phyloP scores from a whole-genome alignment of 2,113 vertebrate species.

The Chrysemys picta region DNA sequence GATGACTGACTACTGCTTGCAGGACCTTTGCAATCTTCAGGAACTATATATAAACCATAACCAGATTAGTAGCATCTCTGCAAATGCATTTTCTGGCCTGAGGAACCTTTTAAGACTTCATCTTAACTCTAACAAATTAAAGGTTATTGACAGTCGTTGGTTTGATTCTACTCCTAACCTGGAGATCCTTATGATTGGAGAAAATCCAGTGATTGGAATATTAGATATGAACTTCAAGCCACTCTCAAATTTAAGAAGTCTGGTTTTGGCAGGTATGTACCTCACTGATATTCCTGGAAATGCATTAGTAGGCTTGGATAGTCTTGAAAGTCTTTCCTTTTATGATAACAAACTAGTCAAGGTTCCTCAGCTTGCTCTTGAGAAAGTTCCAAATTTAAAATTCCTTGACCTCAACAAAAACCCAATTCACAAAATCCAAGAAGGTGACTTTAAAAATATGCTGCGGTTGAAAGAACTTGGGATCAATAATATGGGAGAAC shows the following conservation, averaged over 20 bases:
- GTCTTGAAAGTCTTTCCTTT: conserved; percentile 96
- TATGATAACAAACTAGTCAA: conserved; percentile 93
- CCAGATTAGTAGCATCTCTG: conserved; percentile 93
- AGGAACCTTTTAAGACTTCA: conserved; percentile 93
- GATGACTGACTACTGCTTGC: conserved; percentile 94
- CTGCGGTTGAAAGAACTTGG: conserved; percentile 94
- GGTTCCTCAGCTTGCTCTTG: conserved; percentile 94
- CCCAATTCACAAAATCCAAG: conserved; percentile 93
- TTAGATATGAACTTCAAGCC: conserved; percentile 96
- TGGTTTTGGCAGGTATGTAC: conserved; percentile 98
- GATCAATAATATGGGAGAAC: conserved; percentile 97
- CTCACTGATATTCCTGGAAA: conserved; percentile 95
- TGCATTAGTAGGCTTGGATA: conserved; percentile 95
- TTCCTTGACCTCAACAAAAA: conserved; percentile 99
- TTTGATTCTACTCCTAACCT: conserved; percentile 96
- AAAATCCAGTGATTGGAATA: conserved; percentile 96
- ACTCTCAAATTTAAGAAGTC: conserved; percentile 90
- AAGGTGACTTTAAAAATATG: conserved; percentile 97
- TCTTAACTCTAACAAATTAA: conserved; percentile 95
- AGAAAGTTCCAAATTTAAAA: conserved; percentile 95
- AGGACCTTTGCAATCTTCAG: conserved; percentile 93
- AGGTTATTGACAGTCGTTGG: conserved; percentile 93
- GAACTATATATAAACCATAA: conserved; percentile 99
- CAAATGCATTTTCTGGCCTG: conserved; percentile 92
- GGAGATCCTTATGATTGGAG: conserved; percentile 98